Conservation (phyloP, 30 jellyfish, hydroid and myxozoan species). For the Aurelia aurita complex sp. Pacific region DNA sequence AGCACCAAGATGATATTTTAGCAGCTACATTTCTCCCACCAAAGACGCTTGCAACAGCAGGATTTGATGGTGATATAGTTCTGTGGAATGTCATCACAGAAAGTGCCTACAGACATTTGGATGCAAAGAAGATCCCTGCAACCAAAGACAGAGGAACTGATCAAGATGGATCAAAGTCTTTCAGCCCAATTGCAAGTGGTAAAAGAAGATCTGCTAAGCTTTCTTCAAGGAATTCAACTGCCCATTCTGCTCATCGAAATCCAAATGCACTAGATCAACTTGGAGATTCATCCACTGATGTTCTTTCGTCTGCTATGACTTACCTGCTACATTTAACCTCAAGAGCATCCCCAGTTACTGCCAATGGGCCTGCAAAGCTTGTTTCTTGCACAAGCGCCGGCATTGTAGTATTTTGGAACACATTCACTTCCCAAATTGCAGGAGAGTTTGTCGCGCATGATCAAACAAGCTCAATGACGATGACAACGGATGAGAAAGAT, state of each 20-base stretch:
- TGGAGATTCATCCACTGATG: slow-evolving; percentile 35
- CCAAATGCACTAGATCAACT: not conserved
- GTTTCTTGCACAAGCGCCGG: slow-evolving; percentile 73
- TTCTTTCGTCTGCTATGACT: slow-evolving; percentile 48
- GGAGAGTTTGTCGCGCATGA: slow-evolving; percentile 73
- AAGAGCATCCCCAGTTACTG: slow-evolving; percentile 45
- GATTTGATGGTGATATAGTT: slow-evolving; percentile 92
- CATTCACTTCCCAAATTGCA: slow-evolving; percentile 46
- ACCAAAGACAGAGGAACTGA: slow-evolving; percentile 14
- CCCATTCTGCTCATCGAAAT: not conserved
- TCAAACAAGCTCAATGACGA: slow-evolving; percentile 65
- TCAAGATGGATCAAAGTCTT: slow-evolving; percentile 1
- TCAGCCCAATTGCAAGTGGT: slow-evolving; percentile 18
- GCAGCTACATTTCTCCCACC: slow-evolving; percentile 80
- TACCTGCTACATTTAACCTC: slow-evolving; percentile 42
- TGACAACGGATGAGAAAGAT: slow-evolving; percentile 68
- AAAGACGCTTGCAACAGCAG: slow-evolving; percentile 82
- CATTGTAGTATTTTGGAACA: slow-evolving; percentile 82
- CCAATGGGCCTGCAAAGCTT: slow-evolving; percentile 61
- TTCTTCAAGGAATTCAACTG: slow-evolving; percentile 8
- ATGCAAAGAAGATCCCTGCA: slow-evolving; percentile 42
- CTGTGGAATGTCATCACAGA: slow-evolving; percentile 85
- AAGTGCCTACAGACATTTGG: slow-evolving; percentile 68
- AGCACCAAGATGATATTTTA: slow-evolving; percentile 88
- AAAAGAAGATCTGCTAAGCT: not conserved